Base-by-base conservation (phyloP, 2,888 invertebrate genomes). In the Acrocera orbiculus region DNA sequence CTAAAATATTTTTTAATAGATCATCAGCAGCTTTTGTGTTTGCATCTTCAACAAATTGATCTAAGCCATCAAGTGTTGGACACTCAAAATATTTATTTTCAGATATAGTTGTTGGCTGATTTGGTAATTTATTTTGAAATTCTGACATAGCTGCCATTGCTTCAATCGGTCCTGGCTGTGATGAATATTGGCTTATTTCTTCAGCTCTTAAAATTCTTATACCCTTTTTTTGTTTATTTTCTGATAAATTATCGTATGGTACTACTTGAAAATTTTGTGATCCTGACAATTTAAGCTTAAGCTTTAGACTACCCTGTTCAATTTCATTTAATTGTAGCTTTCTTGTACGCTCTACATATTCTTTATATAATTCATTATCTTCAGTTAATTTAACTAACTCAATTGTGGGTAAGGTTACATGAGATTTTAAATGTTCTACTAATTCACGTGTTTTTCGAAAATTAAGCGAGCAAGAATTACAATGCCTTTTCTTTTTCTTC, bases 81-180 rank as follows among this genome's bases (percentile, higher is more conserved):
- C 48, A 48, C 16, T 48, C 48, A 11, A 45, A 48, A 30, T 46
- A 44, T 26, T 43, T 31, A 26, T 39, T 43, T n/a, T 43, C 44
- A n/a, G 41, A 32, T 7, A 29, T 11, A 19, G 29, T 19, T n/a
- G 33, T 27, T 16, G 26, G n/a, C 1, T 16, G n/a, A 22, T 20
- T 22, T 27, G 27, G 29, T 23, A 11, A 11, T 11, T 8, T 32
- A 7, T 24, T 14, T 4, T 40, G 37, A 24, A 44, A 17, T 15
- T 42, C 42, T 1, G 44, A 25, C 5, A 41, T 30, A 9, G 38
- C 37, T 5, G 38, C 39, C 30, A 41, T 45, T 11, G 41, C 34
- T 22, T 37, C 41, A 0, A 40, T 27, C 10, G 42, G 38, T 3
- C 32, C 17, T 6, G 22, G 4, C 6, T 31, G 32, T 5, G 26